phyloP scores from a whole-genome alignment of 1,140 invertebrate genomes.

The Drosophila equinoxialis region DNA sequence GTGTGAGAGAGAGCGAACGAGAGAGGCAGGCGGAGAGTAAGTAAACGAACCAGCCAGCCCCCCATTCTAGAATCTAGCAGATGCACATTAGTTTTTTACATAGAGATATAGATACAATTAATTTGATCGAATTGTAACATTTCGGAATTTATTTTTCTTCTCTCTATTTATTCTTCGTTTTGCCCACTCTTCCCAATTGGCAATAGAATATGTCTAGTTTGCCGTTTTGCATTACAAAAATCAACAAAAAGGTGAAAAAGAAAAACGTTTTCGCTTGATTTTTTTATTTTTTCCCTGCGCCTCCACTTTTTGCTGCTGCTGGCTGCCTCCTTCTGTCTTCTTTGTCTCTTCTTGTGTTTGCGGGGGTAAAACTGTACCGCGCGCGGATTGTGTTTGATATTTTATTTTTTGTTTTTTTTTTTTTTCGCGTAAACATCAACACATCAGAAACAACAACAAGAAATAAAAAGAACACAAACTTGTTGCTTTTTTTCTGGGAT shows the following conservation, averaged over 20 bases:
- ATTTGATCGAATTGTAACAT: conserved; percentile 59
- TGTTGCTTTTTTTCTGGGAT: conserved; percentile 58
- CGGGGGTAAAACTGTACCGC: conserved; percentile 72
- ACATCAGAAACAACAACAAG: conserved; percentile 26
- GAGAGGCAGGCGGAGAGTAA: no score
- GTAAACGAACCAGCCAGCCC: conserved; percentile 28
- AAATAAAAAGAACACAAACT: conserved; percentile 60
- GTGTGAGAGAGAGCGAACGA: not conserved
- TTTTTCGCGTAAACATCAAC: conserved; percentile 81
- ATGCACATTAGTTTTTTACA: conserved; percentile 60
- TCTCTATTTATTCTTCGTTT: conserved; percentile 5
- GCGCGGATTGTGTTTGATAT: conserved; percentile 67
- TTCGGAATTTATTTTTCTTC: conserved; percentile 18
- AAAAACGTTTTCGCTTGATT: conserved; percentile 72
- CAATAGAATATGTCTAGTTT: conserved; percentile 52
- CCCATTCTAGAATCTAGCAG: conserved; percentile 70
- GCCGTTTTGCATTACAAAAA: conserved; percentile 41
- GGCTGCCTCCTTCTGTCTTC: not conserved
- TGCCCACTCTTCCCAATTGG: conserved; percentile 34
- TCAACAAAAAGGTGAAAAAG: conserved; percentile 69
- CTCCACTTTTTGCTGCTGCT: conserved; percentile 16
- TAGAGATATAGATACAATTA: conserved; percentile 67
- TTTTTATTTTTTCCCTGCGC: conserved; percentile 44
- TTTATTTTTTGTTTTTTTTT: conserved; percentile 71
- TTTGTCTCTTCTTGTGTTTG: conserved; percentile 21